Evolutionary conservation across 2,797 vertebrate genomes (phyloP).

Genomic region (Emys orbicularis): DNA sequence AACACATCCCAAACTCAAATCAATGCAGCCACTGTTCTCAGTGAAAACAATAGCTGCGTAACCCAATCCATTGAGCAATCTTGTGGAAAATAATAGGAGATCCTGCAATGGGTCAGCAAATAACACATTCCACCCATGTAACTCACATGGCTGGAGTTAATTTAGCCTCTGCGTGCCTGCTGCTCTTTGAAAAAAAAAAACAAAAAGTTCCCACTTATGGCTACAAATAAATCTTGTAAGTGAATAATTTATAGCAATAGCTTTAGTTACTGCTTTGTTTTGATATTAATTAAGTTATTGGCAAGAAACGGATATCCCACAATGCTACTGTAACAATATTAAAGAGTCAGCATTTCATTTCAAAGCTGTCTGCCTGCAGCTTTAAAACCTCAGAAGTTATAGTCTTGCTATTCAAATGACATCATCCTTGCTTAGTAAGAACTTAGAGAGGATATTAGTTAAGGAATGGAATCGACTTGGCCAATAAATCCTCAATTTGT

Average conservation of each 20-base stretch:
- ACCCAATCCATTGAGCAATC: neutral
- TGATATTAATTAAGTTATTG: conserved; percentile 44
- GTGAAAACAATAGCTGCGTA: fast-evolving
- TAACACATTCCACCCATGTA: neutral
- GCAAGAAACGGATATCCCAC: conserved; percentile 5
- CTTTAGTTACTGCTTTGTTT: conserved; percentile 24
- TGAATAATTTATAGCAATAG: neutral
- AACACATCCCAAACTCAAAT: neutral
- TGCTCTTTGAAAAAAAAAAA: neutral
- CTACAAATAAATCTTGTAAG: neutral
- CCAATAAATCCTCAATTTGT: neutral
- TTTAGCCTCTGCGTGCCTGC: neutral
- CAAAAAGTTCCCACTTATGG: neutral
- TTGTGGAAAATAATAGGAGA: conserved; percentile 9
- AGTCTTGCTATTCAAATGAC: conserved; percentile 39
- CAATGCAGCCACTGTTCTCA: neutral
- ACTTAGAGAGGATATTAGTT: conserved; percentile 36
- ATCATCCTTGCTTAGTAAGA: conserved; percentile 44
- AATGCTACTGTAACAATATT: neutral
- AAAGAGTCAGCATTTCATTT: conserved; percentile 15
- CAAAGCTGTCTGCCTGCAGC: conserved; percentile 19
- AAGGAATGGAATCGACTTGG: conserved; percentile 36
- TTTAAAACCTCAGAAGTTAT: conserved; percentile 45
- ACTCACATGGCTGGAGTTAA: neutral
- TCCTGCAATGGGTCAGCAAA: neutral